Percentiles rank a stretch among this genome's conserved stretches.
These are phyloP conservation scores for Parochlus steinenii DNA, from an alignment of 2,888 invertebrate genomes.

Conservation along the genomic window DNA sequence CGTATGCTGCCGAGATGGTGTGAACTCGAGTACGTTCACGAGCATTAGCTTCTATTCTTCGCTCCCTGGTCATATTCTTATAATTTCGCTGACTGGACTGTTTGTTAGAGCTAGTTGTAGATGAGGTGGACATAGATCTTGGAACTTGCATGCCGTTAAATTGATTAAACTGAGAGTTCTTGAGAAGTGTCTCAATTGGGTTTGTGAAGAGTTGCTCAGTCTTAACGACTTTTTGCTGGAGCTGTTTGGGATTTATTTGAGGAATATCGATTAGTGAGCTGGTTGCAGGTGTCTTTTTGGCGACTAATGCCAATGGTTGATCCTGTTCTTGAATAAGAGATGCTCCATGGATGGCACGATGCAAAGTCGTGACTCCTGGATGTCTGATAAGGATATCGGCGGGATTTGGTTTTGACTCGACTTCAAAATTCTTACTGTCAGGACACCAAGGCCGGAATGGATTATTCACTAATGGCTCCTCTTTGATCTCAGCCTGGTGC, in stretches of 20 bases:
- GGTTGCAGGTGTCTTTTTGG: too few species aligned
- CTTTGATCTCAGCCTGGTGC: slow-evolving; percentile 10
- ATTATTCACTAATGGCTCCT: too few species aligned
- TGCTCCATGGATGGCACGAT: slow-evolving; percentile 18
- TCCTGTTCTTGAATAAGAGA: slow-evolving; percentile 27
- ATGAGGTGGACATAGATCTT: background rate
- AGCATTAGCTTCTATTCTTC: slow-evolving; percentile 88
- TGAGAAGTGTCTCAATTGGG: too few species aligned
- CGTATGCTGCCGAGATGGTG: slow-evolving; percentile 91
- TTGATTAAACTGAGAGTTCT: background rate
- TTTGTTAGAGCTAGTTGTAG: slow-evolving; percentile 13
- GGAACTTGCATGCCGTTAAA: background rate
- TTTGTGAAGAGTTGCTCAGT: too few species aligned
- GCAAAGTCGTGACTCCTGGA: slow-evolving; percentile 29
- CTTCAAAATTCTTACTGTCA: slow-evolving; percentile 18
- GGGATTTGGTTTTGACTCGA: slow-evolving; percentile 30
- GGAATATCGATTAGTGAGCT: too few species aligned
- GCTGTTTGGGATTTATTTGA: too few species aligned
- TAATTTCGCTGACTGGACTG: slow-evolving; percentile 67
- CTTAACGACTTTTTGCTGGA: too few species aligned
- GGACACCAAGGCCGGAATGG: slow-evolving; percentile 52
- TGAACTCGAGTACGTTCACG: slow-evolving; percentile 84
- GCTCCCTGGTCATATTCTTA: slow-evolving; percentile 87
- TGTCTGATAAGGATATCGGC: slow-evolving; percentile 28
- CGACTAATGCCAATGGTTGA: slow-evolving; percentile 46